A percentile compares a stretch with the other conserved stretches of the same genome.
phyloP scores from a whole-genome alignment of 2,888 invertebrate species.

The Tubiluchus corallicola region DNA sequence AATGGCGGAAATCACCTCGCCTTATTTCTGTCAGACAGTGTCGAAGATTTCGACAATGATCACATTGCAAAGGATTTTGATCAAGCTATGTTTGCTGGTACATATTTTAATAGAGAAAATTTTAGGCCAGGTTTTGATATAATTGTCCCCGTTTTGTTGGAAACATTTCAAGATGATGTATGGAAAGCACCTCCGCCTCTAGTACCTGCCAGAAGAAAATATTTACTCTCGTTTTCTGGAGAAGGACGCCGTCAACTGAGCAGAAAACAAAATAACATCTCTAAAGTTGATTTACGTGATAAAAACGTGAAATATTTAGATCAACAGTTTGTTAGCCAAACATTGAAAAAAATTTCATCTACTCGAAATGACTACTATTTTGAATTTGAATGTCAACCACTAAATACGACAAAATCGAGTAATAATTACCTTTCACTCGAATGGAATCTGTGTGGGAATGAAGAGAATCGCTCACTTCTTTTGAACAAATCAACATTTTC shows the following conservation, averaged over 20 bases:
- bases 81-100: no score
- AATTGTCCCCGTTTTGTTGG: slow-evolving; percentile 64
- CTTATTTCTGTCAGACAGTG: slow-evolving; percentile 50
- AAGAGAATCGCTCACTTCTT: no score
- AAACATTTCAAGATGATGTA: slow-evolving; percentile 68
- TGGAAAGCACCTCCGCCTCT: slow-evolving; percentile 73
- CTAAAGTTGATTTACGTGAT: no score
- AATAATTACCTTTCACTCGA: slow-evolving; percentile 42
- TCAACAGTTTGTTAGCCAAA: no score
- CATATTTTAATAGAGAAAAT: no score
- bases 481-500: slow-evolving; percentile 77
- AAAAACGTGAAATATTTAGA: no score
- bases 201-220: slow-evolving; percentile 67
- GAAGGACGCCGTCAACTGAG: no score
- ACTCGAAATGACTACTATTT: slow-evolving; percentile 53
- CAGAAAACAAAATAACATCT: no score
- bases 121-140: slow-evolving; percentile 65
- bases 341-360: no score
- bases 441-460: slow-evolving; percentile 70
- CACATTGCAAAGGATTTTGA: slow-evolving; percentile 27
- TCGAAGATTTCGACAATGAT: slow-evolving; percentile 11
- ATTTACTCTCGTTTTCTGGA: slow-evolving; percentile 59
- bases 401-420: slow-evolving; percentile 24
- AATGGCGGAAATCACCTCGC: slow-evolving; percentile 84
- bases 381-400: slow-evolving; percentile 60